Evolutionary conservation across 2,888 invertebrate genomes (phyloP), one percentile per base, ranked within the genome.

Genomic region (Andrena hattorfiana): DNA sequence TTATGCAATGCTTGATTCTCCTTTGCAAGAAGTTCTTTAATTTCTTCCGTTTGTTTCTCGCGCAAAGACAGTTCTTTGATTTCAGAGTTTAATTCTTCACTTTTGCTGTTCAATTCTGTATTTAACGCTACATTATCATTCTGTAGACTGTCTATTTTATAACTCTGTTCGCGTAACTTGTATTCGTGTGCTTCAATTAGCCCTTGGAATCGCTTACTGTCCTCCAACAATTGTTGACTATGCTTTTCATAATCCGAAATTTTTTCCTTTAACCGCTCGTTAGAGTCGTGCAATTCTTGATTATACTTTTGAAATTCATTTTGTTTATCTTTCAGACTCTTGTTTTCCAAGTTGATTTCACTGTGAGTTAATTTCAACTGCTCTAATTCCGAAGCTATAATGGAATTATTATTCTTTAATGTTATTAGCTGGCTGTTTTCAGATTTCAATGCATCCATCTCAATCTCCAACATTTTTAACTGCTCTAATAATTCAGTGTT

Each of bases 241-340:
- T 70, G 35, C 23, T 74, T 91, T 63, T 92, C 89, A 66, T 91
- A 88, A 79, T 90, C 85, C 10, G 71, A 84, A 59, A 84, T 81
- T 67, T 90, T 79, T 68, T 79, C 71, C 59, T 87, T 86, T 78
- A 88, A 74, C 26, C 48, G 68, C 70, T 85, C 77, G 23, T 77
- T 78, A 10, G 30, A 67, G 16, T 85, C 72, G 10, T 67, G 26
- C 16, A 89, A 54, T 35, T 82, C 73, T 68, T 83, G 76, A 64
- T 85, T 89, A 16, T 67, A 64, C n/a, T 88, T 89, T 3, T 81
- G 1, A 32, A 91, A 69, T 62, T 90, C 87, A 68, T 89, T 90
- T 68, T 90, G 83, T 56, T 86, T 85, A 49, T 90, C 84, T 42
- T 92, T 90, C 10, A 92, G 80, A 75, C 90, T 78, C 48, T 89